These are phyloP conservation scores for Tiliacea aurago DNA, from an alignment of 2,888 invertebrate genomes.

Conservation along the genomic window DNA sequence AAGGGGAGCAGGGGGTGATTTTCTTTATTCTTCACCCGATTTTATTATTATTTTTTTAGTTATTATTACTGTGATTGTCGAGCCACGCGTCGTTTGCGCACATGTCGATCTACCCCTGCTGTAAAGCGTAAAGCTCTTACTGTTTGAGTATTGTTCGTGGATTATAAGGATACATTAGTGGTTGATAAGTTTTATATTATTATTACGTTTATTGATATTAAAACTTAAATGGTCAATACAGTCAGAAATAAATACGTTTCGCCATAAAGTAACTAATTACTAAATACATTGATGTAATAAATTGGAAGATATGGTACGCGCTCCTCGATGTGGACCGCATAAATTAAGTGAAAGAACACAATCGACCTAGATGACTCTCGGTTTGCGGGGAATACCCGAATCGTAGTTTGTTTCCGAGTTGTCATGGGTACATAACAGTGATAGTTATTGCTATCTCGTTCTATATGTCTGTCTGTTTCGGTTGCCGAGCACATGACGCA, in stretches of 20 bases:
- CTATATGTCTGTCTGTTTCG: too few species aligned
- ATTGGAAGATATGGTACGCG: too few species aligned
- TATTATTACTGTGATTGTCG: constrained; percentile 90
- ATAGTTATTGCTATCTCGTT: too few species aligned
- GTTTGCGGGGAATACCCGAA: too few species aligned
- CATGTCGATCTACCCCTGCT: constrained; percentile 85
- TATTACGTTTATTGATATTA: constrained; percentile 63
- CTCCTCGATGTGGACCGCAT: too few species aligned
- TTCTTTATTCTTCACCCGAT: constrained; percentile 90
- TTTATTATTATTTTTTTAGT: constrained; percentile 91
- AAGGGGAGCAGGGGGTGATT: constrained; percentile 89
- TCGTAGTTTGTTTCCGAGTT: too few species aligned
- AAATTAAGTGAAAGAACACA: too few species aligned
- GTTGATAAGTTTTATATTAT: constrained; percentile 75
- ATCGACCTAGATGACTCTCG: too few species aligned
- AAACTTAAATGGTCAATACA: not conserved
- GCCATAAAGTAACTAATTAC: not conserved
- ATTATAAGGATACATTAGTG: constrained; percentile 87
- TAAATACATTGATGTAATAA: too few species aligned
- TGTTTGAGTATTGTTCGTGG: constrained; percentile 85
- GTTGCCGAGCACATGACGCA: too few species aligned
- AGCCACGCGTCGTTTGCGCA: constrained; percentile 86
- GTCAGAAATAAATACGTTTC: not conserved
- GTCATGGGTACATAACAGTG: too few species aligned
- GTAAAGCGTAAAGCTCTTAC: constrained; percentile 88